Percentiles rank a stretch among this genome's conserved stretches.
Evolutionary conservation across 2,888 invertebrate genomes (phyloP).

Genomic region (Petrolisthes cinctipes): DNA sequence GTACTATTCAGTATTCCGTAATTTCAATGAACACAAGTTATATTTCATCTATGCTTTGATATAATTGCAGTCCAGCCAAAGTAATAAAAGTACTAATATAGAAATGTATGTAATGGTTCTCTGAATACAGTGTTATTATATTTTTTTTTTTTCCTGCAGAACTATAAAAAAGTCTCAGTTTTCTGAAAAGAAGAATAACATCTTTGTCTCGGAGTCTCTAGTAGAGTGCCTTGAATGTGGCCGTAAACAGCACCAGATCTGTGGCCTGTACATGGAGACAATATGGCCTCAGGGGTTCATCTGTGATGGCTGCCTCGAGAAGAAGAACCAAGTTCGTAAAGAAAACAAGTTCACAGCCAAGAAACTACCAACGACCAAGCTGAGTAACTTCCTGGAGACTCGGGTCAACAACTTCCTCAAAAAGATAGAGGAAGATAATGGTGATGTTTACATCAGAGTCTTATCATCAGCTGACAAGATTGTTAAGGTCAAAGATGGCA

Average conservation of each 20-base stretch:
- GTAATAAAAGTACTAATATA: no score
- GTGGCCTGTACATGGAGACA: slow-evolving; percentile 93
- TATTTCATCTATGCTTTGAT: no score
- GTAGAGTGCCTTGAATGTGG: slow-evolving; percentile 96
- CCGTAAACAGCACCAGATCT: slow-evolving; percentile 97
- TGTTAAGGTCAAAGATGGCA: slow-evolving; percentile 99
- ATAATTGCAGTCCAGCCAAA: no score
- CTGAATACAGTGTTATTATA: no score
- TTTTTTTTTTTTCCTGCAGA: slow-evolving; percentile 75
- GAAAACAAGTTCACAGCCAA: slow-evolving; percentile 98
- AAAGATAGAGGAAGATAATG: slow-evolving; percentile 96
- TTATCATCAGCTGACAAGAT: slow-evolving; percentile 97
- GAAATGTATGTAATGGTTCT: no score
- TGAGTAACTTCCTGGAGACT: slow-evolving; percentile 97
- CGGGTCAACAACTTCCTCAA: slow-evolving; percentile 97
- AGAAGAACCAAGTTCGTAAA: slow-evolving; percentile 90
- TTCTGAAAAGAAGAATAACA: slow-evolving; percentile 98
- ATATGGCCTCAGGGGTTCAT: slow-evolving; percentile 92
- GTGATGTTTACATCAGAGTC: slow-evolving; percentile 97
- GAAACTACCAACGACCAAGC: slow-evolving; percentile 91
- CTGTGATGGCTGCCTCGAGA: slow-evolving; percentile 96
- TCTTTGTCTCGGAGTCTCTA: slow-evolving; percentile 96
- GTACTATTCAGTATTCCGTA: no score
- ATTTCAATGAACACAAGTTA: no score
- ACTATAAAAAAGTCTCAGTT: slow-evolving; percentile 97